A percentile compares a stretch with the other conserved stretches of the same genome.
Evolutionary conservation across 1,140 invertebrate genomes (phyloP).

Genomic region (Drosophila insularis): DNA sequence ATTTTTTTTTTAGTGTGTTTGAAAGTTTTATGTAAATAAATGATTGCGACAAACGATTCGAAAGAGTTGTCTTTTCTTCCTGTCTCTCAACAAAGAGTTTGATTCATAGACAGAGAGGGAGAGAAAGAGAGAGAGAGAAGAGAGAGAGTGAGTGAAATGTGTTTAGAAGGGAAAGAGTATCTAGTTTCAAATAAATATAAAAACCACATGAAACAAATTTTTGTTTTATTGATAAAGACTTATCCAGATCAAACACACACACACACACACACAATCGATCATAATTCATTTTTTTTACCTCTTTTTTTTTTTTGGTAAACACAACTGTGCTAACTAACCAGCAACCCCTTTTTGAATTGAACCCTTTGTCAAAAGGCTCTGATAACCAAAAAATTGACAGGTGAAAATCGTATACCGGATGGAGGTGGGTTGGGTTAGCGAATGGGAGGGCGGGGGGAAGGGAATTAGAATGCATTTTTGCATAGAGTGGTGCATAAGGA

Average conservation of each 20-base stretch:
- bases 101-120: not conserved
- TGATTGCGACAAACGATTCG: not conserved
- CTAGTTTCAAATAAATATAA: not conserved
- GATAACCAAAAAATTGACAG: not conserved
- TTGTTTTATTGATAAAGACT: constrained; percentile 7
- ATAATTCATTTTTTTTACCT: not conserved
- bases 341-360: not conserved
- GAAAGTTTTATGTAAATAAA: constrained; percentile 11
- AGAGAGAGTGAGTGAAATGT: not conserved
- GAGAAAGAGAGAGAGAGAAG: too few relatives aligned
- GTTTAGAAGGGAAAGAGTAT: not conserved
- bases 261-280: not conserved
- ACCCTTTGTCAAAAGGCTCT: not conserved
- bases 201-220: not conserved
- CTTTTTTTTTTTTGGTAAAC: not conserved
- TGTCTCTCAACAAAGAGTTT: not conserved
- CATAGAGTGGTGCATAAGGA: too few relatives aligned
- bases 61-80: not conserved
- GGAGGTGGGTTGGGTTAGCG: not conserved
- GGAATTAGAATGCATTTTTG: not conserved
- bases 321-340: constrained; percentile 4
- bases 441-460: not conserved
- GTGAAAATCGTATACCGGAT: constrained; percentile 5
- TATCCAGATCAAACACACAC: not conserved
- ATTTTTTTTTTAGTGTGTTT: constrained; percentile 39